Conservation (phyloP, 1,140 invertebrate genomes). For the Drosophila nasuta region DNA sequence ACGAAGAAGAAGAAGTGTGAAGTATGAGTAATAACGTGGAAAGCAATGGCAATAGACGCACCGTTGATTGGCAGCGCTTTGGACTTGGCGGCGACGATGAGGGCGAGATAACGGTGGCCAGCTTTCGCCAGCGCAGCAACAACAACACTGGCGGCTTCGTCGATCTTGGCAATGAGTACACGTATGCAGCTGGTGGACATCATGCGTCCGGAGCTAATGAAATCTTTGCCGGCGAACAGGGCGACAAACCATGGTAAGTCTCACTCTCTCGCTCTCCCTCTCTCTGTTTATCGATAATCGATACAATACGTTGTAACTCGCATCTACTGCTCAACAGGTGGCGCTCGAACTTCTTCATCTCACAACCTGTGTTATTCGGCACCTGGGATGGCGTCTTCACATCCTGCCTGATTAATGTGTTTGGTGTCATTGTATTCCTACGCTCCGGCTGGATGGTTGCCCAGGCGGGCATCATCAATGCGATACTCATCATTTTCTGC, state of each 20-base stretch:
- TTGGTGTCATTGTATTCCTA: constrained; percentile 98
- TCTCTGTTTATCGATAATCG: neutral
- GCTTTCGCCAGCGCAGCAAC: constrained; percentile 84
- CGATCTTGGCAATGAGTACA: constrained; percentile 90
- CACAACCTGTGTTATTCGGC: constrained; percentile 96
- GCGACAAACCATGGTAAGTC: constrained; percentile 83
- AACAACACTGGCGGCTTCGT: constrained; percentile 89
- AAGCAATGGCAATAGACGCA: constrained; percentile 69
- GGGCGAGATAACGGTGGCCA: constrained; percentile 67
- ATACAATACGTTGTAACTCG: neutral
- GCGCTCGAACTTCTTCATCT: constrained; percentile 97
- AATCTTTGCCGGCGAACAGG: constrained; percentile 95
- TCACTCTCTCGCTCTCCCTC: neutral
- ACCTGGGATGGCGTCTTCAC: constrained; percentile 97
- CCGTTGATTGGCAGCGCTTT: constrained; percentile 80
- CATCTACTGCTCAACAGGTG: constrained; percentile 88
- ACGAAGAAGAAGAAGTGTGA: neutral
- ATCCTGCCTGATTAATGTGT: constrained; percentile 97
- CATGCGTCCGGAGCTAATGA: constrained; percentile 94
- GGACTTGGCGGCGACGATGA: constrained; percentile 83
- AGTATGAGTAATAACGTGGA: constrained; percentile 76
- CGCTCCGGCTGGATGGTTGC: constrained; percentile 98
- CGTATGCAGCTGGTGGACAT: constrained; percentile 91
- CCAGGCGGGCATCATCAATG: constrained; percentile 95
- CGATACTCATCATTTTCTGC: constrained; percentile 94